These are phyloP conservation scores for Solea senegalensis DNA, from an alignment of 2,113 vertebrate genomes.

Conservation along the genomic window DNA sequence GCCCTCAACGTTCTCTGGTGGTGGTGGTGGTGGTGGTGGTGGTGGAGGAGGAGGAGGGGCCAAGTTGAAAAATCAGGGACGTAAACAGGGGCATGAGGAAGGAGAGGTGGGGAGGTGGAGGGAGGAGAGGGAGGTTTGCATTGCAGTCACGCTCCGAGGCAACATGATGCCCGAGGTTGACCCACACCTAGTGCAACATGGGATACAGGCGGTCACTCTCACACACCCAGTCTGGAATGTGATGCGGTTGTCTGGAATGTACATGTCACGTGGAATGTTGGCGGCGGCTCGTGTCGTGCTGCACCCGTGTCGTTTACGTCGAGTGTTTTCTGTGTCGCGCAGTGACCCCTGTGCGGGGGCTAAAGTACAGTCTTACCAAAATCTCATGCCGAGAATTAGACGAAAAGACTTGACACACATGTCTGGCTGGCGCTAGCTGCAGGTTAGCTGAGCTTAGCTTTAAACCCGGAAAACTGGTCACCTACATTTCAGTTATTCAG, in stretches of 20 bases:
- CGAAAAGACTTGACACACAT: background rate
- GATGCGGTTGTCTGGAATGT: slow-evolving; percentile 66
- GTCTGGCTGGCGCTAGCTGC: too few relatives aligned
- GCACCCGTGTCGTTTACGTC: background rate
- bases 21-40: background rate
- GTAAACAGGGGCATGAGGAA: slow-evolving; percentile 5
- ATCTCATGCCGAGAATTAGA: slow-evolving; percentile 6
- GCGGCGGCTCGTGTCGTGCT: slow-evolving; percentile 12
- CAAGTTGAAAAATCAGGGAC: slow-evolving; percentile 9
- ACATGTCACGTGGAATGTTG: slow-evolving; percentile 66
- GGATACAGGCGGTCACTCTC: slow-evolving; percentile 56
- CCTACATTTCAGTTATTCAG: too few relatives aligned
- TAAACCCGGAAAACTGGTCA: too few relatives aligned
- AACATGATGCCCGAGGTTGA: slow-evolving; percentile 62
- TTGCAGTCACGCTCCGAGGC: slow-evolving; percentile 68
- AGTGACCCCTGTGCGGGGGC: too few relatives aligned
- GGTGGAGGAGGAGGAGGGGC: background rate
- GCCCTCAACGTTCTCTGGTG: slow-evolving; percentile 59
- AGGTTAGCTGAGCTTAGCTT: too few relatives aligned
- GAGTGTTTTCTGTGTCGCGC: background rate
- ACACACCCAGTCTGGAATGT: slow-evolving; percentile 67
- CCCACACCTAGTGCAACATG: slow-evolving; percentile 66
- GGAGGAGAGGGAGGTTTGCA: slow-evolving; percentile 56
- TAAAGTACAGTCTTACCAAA: background rate
- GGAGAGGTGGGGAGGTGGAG: background rate